A percentile compares a stretch with the other conserved stretches of the same genome.
Evolutionary conservation across 2,797 vertebrate species (phyloP).

Genomic region (Myripristis murdjan): DNA sequence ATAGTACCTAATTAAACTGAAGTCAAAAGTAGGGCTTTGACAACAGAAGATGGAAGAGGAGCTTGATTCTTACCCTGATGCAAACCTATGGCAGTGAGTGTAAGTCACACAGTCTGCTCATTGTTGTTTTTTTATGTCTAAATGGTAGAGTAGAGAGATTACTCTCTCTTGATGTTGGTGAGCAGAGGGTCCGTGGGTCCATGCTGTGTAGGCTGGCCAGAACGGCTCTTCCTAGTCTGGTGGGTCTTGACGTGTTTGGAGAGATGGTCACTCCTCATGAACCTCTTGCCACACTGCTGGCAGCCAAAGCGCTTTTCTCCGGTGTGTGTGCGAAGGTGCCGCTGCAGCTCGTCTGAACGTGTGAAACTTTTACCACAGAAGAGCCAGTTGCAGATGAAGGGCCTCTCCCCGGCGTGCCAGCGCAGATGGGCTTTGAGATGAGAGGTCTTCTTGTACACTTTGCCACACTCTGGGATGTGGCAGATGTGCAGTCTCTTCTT

Average conservation of each 20-base stretch:
- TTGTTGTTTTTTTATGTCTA: slow-evolving; percentile 19
- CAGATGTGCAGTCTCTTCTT: slow-evolving; percentile 94
- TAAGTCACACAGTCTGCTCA: slow-evolving; percentile 59
- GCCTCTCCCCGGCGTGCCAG: slow-evolving; percentile 95
- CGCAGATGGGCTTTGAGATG: slow-evolving; percentile 94
- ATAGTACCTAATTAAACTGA: slow-evolving; percentile 6
- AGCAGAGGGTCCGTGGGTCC: slow-evolving; percentile 78
- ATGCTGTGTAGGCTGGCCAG: slow-evolving; percentile 66
- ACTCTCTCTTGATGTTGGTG: slow-evolving; percentile 89
- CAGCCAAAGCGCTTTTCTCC: slow-evolving; percentile 95
- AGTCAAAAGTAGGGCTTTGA: slow-evolving; percentile 55
- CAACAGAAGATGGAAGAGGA: slow-evolving; percentile 30
- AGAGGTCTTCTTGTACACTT: slow-evolving; percentile 94
- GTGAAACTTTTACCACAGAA: slow-evolving; percentile 97
- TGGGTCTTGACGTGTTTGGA: slow-evolving; percentile 93
- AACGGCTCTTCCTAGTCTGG: slow-evolving; percentile 87
- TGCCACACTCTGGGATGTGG: slow-evolving; percentile 94
- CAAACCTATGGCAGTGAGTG: slow-evolving; percentile 74
- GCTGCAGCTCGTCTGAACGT: slow-evolving; percentile 95
- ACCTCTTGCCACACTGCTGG: slow-evolving; percentile 90
- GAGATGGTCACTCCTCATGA: slow-evolving; percentile 93
- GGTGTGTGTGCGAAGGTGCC: slow-evolving; percentile 96
- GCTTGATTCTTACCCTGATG: slow-evolving; percentile 69
- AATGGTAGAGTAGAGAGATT: slow-evolving; percentile 24
- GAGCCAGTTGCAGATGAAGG: slow-evolving; percentile 96